Base-by-base conservation (phyloP, 2,113 vertebrate species). In the Lampris incognitus region DNA sequence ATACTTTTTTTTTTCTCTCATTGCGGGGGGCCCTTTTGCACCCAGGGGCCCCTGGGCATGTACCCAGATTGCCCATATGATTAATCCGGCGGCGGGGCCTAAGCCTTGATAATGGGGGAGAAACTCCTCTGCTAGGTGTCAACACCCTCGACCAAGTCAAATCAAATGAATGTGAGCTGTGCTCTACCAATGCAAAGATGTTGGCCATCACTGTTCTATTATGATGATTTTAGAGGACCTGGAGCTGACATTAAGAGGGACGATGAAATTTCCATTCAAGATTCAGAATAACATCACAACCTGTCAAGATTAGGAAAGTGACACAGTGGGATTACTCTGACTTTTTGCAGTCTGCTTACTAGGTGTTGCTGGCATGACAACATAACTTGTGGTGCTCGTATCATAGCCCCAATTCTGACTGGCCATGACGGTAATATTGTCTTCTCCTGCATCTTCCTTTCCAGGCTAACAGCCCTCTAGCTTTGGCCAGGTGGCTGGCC, bases 391-490 rank as follows among this genome's bases (percentile, higher is more conserved):
- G 75, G 54, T 4, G 64, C 81, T 81, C 57, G 54, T 51, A 69
- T 72, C 41, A 48, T 52, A 77, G 59, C 52, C 3, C 74, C n/a
- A 62, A 77, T 79, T 79, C 69, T 66, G 73, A 80, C 42, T 39
- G 75, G 64, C 78, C 76, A 59, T 72, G 84, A 44, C 36, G 37
- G 78, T 85, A 84, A 85, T 55, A 76, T 72, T 76, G 74, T 89
- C 76, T 87, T 77, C 66, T 55, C 41, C 51, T 1, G 5, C 65
- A 82, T 85, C 76, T 79, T 50, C 56, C 70, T 81, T 73, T 77
- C 69, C 75, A 75, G 67, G 78, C 74, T 85, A 81, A 81, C 51
- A 86, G 68, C 67, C 82, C 65, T 58, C 85, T 67, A 82, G 78
- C 84, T 69, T 42, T 63, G 46, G 83, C 79, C 63, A 64, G 81